phyloP scores from a whole-genome alignment of 2,113 vertebrate species.

The Benitochromis conjunctus region DNA sequence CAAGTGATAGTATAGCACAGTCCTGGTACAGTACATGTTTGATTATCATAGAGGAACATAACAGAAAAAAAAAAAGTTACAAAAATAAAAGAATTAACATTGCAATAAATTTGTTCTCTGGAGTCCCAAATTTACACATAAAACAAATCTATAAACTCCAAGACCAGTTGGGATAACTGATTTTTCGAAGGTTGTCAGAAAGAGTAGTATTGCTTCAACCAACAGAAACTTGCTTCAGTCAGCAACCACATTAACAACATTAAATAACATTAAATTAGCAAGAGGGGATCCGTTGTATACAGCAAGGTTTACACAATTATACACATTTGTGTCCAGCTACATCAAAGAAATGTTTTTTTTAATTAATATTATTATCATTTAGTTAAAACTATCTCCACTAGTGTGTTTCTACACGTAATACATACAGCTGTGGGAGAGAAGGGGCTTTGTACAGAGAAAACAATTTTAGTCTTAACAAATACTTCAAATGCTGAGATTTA shows the following conservation, averaged over 20 bases:
- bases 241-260: conserved; percentile 67
- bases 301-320: conserved; percentile 77
- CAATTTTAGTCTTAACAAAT: conserved; percentile 22
- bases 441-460: conserved; percentile 62
- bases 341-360: conserved; percentile 47
- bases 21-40: conserved; percentile 74
- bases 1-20: conserved; percentile 66
- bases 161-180: conserved; percentile 73
- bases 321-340: conserved; percentile 72
- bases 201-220: conserved; percentile 60
- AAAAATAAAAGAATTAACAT: conserved; percentile 72
- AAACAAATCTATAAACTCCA: conserved; percentile 75
- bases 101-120: conserved; percentile 76
- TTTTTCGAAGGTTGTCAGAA: conserved; percentile 69
- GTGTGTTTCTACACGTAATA: conserved; percentile 56
- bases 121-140: conserved; percentile 79
- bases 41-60: conserved; percentile 67
- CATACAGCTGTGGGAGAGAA: conserved; percentile 55
- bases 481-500: conserved; percentile 52
- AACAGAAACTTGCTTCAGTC: conserved; percentile 58
- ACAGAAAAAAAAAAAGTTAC: conserved; percentile 35
- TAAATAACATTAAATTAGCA: conserved; percentile 82
- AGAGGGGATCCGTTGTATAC: conserved; percentile 75
- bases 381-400: conserved; percentile 53
- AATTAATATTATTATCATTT: conserved; percentile 5